Evolutionary conservation across 2,113 vertebrate genomes (phyloP), one percentile per base, ranked within the genome.

Genomic region (Ovibos moschatus): DNA sequence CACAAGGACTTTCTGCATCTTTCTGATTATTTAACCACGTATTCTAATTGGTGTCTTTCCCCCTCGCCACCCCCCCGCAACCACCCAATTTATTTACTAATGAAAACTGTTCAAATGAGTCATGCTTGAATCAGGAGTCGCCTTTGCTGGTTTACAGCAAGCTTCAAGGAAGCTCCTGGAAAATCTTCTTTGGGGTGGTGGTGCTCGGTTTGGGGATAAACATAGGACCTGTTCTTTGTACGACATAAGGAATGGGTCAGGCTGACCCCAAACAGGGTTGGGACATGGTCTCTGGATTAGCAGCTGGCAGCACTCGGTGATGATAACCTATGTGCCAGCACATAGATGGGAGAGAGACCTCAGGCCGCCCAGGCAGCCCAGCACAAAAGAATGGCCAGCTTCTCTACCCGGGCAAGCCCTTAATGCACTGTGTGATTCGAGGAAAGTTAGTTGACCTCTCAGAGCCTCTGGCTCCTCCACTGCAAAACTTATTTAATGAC

Each of bases 51-150:
- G 91, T 92, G 36, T 83, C 51, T 64, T 88, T 62, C 60, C 60
- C 13, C 14, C 28, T 30, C 28, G 2, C 1, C 27, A 0, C 30
- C 62, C 19, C 36, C 2, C 7, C 6, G 3, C 36, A 36, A 36
- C 28, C 11, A 85, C 40, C 27, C 23, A 27, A 92, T 89, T 89
- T 97, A 74, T 97, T 96, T 96, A 91, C 71, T 89, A 87, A 97
- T 57, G 71, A 91, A 91, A 84, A 58, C 51, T 81, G 62, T 84
- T 95, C 62, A 28, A 53, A 87, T 62, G 71, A 92, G 76, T 97
- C 60, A 55, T 16, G 43, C 67, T 83, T 64, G 53, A 92, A 51
- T 94, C 14, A 55, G 40, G 50, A 79, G 55, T 87, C 11, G 25
- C 27, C 55, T 84, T 84, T 40, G 30, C 17, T 83, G 84, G 67